Evolutionary conservation across 2,888 invertebrate genomes (phyloP).

Genomic region (Lamproptera curius): DNA sequence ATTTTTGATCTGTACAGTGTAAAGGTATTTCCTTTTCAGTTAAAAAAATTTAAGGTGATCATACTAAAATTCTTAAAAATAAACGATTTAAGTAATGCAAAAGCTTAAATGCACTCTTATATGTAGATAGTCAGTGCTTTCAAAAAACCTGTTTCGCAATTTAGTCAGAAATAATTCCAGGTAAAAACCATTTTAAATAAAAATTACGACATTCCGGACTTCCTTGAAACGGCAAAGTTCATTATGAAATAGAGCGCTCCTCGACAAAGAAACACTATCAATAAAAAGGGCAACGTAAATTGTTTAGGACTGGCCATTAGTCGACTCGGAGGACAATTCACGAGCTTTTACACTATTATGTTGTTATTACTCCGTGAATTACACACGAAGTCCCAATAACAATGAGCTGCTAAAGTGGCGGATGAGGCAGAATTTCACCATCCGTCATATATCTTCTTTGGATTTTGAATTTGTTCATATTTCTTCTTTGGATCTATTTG

Average conservation of each 20-base stretch:
- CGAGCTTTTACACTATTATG: slow-evolving; percentile 66
- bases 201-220: slow-evolving; percentile 4
- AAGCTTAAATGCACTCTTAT: no score
- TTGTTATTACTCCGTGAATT: slow-evolving; percentile 57
- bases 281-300: slow-evolving; percentile 52
- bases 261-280: slow-evolving; percentile 34
- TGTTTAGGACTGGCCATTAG: slow-evolving; percentile 63
- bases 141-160: no score
- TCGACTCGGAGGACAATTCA: slow-evolving; percentile 51
- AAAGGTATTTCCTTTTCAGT: no score
- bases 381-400: slow-evolving; percentile 22
- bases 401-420: background rate
- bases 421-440: slow-evolving; percentile 36
- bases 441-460: no score
- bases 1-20: no score
- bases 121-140: no score
- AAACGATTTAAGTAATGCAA: no score
- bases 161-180: no score
- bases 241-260: slow-evolving; percentile 26
- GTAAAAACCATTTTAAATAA: background rate
- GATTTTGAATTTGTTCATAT: no score
- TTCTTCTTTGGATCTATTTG: no score
- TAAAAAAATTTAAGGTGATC: no score
- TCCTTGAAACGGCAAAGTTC: background rate
- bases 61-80: no score